These are phyloP conservation scores for Ormyrus labotus DNA, from an alignment of 2,888 invertebrate species.

Conservation along the genomic window DNA sequence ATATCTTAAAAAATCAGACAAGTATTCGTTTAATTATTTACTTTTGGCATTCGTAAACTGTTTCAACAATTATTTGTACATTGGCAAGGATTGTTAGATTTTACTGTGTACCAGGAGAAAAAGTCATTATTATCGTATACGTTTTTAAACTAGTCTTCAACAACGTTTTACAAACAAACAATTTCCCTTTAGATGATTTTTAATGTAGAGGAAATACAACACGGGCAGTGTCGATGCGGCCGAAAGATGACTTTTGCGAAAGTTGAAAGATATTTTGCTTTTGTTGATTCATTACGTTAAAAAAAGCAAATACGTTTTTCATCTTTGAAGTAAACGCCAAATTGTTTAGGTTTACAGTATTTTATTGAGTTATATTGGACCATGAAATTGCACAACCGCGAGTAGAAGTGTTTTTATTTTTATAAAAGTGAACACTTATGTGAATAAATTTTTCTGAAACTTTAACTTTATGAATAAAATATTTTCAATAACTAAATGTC, in stretches of 20 bases:
- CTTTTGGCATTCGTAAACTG: conserved; percentile 1
- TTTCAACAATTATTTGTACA: conserved; percentile 32
- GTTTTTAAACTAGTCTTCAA: conserved; percentile 17
- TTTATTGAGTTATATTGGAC: conserved; percentile 31
- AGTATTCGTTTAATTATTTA: neutral
- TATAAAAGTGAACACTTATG: neutral
- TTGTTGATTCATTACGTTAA: neutral
- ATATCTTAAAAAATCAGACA: neutral
- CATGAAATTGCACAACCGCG: conserved; percentile 35
- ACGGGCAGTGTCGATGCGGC: conserved; percentile 36
- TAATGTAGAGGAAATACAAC: conserved; percentile 9
- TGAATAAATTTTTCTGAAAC: neutral
- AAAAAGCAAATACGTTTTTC: neutral
- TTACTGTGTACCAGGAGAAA: conserved; percentile 26
- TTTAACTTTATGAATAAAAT: neutral
- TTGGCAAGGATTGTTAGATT: conserved; percentile 27
- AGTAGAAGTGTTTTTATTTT: conserved; percentile 7
- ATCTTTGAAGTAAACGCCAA: conserved; percentile 8
- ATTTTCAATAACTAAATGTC: too few species aligned
- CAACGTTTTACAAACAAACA: conserved; percentile 40
- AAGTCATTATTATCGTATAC: conserved; percentile 31
- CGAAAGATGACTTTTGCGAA: conserved; percentile 15
- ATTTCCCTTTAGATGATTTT: conserved; percentile 5
- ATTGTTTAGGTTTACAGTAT: neutral
- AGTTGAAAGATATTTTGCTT: conserved; percentile 8